A percentile compares a stretch with the other conserved stretches of the same genome.
Conservation (phyloP, 2,888 invertebrate genomes). For the Philonicus albiceps region DNA sequence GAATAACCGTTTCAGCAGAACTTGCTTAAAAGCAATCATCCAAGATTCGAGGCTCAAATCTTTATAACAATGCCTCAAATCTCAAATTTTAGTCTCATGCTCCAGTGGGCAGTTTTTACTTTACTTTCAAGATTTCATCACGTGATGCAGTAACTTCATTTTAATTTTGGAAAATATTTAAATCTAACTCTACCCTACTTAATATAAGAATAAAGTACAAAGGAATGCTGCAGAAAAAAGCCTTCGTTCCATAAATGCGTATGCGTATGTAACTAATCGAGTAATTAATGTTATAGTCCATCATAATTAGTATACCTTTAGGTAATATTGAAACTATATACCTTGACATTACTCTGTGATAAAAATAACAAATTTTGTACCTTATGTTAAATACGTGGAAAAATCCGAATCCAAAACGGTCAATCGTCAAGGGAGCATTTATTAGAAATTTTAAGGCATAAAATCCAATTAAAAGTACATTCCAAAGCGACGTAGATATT, state of each 20-base stretch:
- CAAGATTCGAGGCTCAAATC: neutral
- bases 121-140: neutral
- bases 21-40: neutral
- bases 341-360: neutral
- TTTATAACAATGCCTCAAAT: neutral
- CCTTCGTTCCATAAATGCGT: too few relatives aligned
- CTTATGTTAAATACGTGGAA: neutral
- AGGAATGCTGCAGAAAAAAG: neutral
- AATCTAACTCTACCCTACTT: neutral
- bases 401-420: neutral
- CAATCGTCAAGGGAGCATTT: neutral
- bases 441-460: neutral
- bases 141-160: neutral
- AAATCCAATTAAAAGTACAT: neutral
- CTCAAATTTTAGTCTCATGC: neutral
- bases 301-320: too few relatives aligned
- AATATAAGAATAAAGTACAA: neutral
- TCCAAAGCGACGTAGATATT: neutral
- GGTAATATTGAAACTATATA: too few relatives aligned
- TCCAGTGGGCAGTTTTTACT: neutral
- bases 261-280: too few relatives aligned
- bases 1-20: neutral
- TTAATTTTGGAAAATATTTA: neutral
- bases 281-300: too few relatives aligned
- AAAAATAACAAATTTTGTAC: too few relatives aligned